Percentiles rank a stretch among this genome's conserved stretches.
These are phyloP conservation scores for Cladorhizidae sp. DNA, from an alignment of 37 sponge, comb jelly and placozoan species.

Conservation along the genomic window DNA sequence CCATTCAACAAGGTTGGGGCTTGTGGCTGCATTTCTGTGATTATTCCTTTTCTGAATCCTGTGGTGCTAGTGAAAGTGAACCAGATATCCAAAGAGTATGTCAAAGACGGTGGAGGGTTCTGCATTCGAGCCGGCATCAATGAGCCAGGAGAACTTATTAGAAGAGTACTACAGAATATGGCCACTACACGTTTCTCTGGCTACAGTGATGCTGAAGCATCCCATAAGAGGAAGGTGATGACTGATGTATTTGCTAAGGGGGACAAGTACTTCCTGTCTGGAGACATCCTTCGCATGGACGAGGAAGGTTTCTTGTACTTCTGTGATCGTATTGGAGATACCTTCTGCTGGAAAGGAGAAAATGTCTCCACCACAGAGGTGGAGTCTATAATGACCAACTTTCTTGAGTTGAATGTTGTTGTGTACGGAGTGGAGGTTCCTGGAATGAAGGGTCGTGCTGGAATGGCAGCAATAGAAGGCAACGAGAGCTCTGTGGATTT, in stretches of 20 bases:
- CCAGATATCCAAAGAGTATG: slow-evolving; percentile 48
- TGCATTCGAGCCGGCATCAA: slow-evolving; percentile 45
- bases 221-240: slow-evolving; percentile 30
- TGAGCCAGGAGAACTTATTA: slow-evolving; percentile 75
- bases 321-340: slow-evolving; percentile 91
- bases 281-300: slow-evolving; percentile 79
- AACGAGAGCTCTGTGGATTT: slow-evolving; percentile 54
- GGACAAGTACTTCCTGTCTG: slow-evolving; percentile 75
- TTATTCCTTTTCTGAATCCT: slow-evolving; percentile 32
- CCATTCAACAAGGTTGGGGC: slow-evolving; percentile 48
- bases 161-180: slow-evolving; percentile 10
- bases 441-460: slow-evolving; percentile 83
- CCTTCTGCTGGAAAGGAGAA: slow-evolving; percentile 95
- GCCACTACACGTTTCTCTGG: slow-evolving; percentile 41
- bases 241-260: too few species aligned
- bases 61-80: slow-evolving; percentile 46
- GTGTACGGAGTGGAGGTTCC: too few species aligned
- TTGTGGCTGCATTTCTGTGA: slow-evolving; percentile 42
- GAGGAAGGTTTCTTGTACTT: slow-evolving; percentile 82
- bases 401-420: slow-evolving; percentile 62
- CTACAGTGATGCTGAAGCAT: slow-evolving; percentile 54
- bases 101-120: slow-evolving; percentile 62
- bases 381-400: slow-evolving; percentile 51
- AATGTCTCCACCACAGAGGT: slow-evolving; percentile 94
- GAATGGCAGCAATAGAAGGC: slow-evolving; percentile 84